Percentiles rank a stretch among this genome's conserved stretches.
Conservation (phyloP, 1,140 invertebrate genomes). For the Augochlora pura region DNA sequence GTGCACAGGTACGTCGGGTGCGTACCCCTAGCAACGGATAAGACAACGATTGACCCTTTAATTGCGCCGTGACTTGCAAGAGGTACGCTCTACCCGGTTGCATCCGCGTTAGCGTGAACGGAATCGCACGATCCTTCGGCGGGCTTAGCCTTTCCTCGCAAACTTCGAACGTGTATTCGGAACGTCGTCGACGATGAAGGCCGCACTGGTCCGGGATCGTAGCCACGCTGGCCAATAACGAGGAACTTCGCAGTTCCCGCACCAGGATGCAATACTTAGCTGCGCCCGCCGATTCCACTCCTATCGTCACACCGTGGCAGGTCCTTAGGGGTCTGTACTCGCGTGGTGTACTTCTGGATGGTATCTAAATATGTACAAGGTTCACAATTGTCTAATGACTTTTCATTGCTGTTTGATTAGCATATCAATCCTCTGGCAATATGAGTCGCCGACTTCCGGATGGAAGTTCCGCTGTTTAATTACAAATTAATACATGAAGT, state of each 20-base stretch:
- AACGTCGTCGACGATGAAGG: constrained; percentile 69
- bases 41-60: constrained; percentile 69
- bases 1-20: constrained; percentile 62
- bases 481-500: too few species aligned
- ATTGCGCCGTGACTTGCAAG: constrained; percentile 71
- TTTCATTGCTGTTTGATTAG: background rate
- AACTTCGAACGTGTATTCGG: constrained; percentile 68
- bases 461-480: too few species aligned
- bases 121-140: constrained; percentile 65
- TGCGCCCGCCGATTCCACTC: constrained; percentile 70
- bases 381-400: background rate
- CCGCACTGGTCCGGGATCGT: constrained; percentile 71
- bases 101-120: constrained; percentile 69
- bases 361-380: constrained; percentile 60
- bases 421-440: background rate
- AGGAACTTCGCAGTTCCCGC: constrained; percentile 64
- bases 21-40: constrained; percentile 71
- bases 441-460: too few species aligned
- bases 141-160: constrained; percentile 70
- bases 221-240: constrained; percentile 55
- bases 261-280: constrained; percentile 74
- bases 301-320: constrained; percentile 73
- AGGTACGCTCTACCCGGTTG: constrained; percentile 71
- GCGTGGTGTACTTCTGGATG: constrained; percentile 67
- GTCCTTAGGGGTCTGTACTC: constrained; percentile 71